Conservation (phyloP, 2,888 invertebrate species). For the Polyploca ridens region DNA sequence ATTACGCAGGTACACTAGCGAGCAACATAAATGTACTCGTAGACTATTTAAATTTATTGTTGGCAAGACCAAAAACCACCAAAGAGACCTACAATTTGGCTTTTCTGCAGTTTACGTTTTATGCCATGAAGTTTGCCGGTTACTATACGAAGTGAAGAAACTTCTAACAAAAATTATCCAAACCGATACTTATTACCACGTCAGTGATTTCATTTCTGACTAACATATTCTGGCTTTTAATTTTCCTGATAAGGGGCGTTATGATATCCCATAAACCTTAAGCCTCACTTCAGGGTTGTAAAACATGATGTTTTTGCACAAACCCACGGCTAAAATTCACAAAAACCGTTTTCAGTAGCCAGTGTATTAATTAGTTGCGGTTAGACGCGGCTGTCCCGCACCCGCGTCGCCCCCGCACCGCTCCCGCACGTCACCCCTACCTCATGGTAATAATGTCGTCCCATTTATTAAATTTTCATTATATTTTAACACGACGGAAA, state of each 20-base stretch:
- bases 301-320: background rate
- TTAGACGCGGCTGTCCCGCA: slow-evolving; percentile 17
- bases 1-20: no score
- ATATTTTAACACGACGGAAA: slow-evolving; percentile 17
- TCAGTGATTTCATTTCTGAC: no score
- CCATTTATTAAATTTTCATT: slow-evolving; percentile 41
- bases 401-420: background rate
- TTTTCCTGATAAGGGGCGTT: background rate
- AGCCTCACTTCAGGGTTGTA: background rate
- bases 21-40: no score
- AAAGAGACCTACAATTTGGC: no score
- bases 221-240: background rate
- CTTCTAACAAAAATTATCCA: no score
- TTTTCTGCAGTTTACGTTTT: no score
- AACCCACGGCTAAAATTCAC: background rate
- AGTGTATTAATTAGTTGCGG: slow-evolving; percentile 41
- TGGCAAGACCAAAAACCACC: no score
- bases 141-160: no score
- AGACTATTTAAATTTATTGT: no score
- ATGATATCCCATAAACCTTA: background rate
- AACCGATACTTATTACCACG: no score
- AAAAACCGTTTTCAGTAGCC: slow-evolving; percentile 18
- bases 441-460: slow-evolving; percentile 29
- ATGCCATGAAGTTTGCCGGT: no score
- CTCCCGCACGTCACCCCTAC: background rate